A percentile compares a stretch with the other conserved stretches of the same genome.
Conservation (phyloP, 2,888 invertebrate species). For the Parnassius glacialis region DNA sequence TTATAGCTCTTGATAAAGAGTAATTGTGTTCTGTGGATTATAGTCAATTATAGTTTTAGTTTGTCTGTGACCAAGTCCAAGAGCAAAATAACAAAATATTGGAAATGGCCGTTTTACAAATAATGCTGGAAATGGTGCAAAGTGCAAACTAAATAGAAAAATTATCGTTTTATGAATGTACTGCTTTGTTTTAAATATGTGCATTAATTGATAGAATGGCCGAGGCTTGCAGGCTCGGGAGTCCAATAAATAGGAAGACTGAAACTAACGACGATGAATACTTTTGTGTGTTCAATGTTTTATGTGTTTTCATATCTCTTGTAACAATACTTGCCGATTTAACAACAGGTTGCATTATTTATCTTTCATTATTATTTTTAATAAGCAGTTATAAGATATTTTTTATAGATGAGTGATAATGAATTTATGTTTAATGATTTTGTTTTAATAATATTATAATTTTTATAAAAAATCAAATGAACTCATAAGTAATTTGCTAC, state of each 20-base stretch:
- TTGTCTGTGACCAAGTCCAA: too few species aligned
- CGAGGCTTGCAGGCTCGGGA: slow-evolving; percentile 67
- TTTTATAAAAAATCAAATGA: too few species aligned
- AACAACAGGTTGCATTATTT: slow-evolving; percentile 73
- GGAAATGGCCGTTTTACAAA: slow-evolving; percentile 12
- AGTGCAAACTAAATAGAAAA: too few species aligned
- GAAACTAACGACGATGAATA: slow-evolving; percentile 63
- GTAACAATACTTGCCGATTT: slow-evolving; percentile 81
- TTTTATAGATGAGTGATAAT: too few species aligned
- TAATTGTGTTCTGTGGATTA: too few species aligned
- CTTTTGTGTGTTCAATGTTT: slow-evolving; percentile 75
- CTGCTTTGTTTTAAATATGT: slow-evolving; percentile 33
- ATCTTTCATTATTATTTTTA: background rate
- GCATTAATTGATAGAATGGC: slow-evolving; percentile 59
- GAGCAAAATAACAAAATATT: background rate
- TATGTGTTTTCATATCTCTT: slow-evolving; percentile 79
- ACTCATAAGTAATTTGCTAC: too few species aligned
- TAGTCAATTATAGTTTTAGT: too few species aligned
- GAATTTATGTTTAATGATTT: too few species aligned
- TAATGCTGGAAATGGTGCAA: too few species aligned
- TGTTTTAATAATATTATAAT: too few species aligned
- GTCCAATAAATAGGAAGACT: slow-evolving; percentile 56
- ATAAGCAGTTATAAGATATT: too few species aligned
- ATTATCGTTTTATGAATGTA: background rate
- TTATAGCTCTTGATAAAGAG: too few species aligned